These are phyloP conservation scores for Nephila pilipes DNA, from an alignment of 1,140 invertebrate species.

Conservation along the genomic window DNA sequence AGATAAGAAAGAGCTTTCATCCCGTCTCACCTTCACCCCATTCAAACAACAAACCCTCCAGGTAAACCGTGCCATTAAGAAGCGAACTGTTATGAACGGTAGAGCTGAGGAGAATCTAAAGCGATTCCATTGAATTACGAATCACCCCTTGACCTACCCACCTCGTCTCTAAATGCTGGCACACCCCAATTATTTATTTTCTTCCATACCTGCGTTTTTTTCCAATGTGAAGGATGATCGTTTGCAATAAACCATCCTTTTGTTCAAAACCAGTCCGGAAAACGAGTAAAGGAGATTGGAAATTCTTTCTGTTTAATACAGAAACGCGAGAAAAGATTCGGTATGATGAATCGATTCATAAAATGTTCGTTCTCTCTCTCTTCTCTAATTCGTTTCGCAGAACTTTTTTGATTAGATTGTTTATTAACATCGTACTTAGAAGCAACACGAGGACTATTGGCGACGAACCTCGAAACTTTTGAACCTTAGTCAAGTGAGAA, in stretches of 20 bases:
- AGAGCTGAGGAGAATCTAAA: constrained; percentile 6
- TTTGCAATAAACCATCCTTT: neutral
- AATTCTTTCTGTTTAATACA: too few species aligned
- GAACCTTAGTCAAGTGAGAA: too few species aligned
- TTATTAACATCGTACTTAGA: too few species aligned
- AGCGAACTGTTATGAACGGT: neutral
- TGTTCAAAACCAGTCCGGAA: neutral
- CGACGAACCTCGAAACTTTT: too few species aligned
- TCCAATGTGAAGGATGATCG: neutral
- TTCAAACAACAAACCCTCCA: neutral
- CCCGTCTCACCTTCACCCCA: constrained; percentile 7
- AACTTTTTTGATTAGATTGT: too few species aligned
- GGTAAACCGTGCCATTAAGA: neutral
- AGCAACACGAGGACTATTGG: too few species aligned
- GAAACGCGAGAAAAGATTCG: too few species aligned
- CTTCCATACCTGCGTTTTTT: neutral
- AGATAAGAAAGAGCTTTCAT: neutral
- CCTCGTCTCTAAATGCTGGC: neutral
- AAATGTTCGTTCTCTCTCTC: too few species aligned
- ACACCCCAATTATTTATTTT: neutral
- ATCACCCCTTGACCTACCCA: neutral
- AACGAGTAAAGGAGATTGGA: too few species aligned
- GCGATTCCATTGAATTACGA: constrained; percentile 12
- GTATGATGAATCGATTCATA: too few species aligned
- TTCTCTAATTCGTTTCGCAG: too few species aligned